Percentiles rank a stretch among this genome's conserved stretches.
These are phyloP conservation scores for Campopleginae sp. DNA, from an alignment of 2,888 invertebrate species.

Conservation along the genomic window DNA sequence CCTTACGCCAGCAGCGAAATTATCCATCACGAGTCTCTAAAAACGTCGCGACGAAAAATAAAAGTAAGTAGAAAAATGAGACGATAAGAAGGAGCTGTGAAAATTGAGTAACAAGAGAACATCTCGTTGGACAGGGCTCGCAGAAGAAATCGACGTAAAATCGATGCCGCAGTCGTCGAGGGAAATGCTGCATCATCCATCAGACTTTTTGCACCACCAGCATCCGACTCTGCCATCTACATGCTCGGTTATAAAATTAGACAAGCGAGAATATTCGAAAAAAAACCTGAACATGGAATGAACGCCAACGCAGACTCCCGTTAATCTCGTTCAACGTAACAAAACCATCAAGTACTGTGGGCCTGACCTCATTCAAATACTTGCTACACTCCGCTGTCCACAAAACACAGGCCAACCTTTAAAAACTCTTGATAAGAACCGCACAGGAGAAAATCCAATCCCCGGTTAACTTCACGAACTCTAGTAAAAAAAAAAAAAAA, in stretches of 20 bases:
- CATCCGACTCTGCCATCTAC: constrained; percentile 21
- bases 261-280: constrained; percentile 1
- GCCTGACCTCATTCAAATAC: constrained; percentile 68
- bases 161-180: constrained; percentile 44
- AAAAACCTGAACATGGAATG: constrained; percentile 13
- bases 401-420: constrained; percentile 12
- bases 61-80: constrained; percentile 4
- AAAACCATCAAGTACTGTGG: constrained; percentile 28
- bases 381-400: constrained; percentile 39
- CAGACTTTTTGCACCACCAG: constrained; percentile 29
- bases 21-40: constrained; percentile 18
- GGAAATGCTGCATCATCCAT: constrained; percentile 59
- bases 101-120: constrained; percentile 13
- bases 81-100: constrained; percentile 2
- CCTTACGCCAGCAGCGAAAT: constrained; percentile 20
- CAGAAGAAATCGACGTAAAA: constrained; percentile 43
- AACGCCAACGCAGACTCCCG: constrained; percentile 22
- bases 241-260: constrained; percentile 43
- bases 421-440: constrained; percentile 17
- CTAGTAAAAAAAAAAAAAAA: neutral
- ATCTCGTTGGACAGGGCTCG: constrained; percentile 44
- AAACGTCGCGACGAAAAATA: neutral
- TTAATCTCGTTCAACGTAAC: constrained; percentile 25
- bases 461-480: neutral
- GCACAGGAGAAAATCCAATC: constrained; percentile 28